Base-by-base conservation (phyloP, 2,797 vertebrate species). In the Apogon hyalosoma region DNA sequence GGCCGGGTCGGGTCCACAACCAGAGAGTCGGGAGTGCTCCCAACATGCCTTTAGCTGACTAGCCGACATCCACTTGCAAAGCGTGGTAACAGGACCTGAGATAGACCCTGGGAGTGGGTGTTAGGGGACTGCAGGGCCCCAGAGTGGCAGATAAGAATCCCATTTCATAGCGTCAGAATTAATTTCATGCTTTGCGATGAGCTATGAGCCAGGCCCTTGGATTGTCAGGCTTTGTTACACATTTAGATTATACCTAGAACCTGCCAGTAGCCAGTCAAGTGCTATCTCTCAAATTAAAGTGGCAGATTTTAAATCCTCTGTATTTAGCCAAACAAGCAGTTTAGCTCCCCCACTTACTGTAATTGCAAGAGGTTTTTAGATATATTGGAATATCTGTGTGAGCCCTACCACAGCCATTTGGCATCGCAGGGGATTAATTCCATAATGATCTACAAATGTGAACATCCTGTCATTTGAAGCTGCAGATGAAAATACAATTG, bases 261-360 rank as follows among this genome's bases (percentile, higher is more conserved):
- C 88, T 88, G 87, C 86, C 87, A 84, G 87, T 75, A 72, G 71
- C 81, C 86, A 87, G 83, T 87, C 83, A 82, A 88, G 82, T 71
- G 76, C 82, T 88, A 76, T 91, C 85, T 81, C 80, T 89, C 79
- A 88, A 89, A 92, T 93, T 88, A 91, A 92, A 92, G 87, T 85
- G 79, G 77, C 84, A 86, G 69, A 88, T 90, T 92, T 53, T 69
- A 90, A 92, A 91, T 93, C 91, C 89, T 80, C 76, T 69, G 83
- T 87, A 80, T 93, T 91, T 87, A 89, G 75, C 89, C 83, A 92
- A 92, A 92, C 87, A 90, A 90, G 86, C 90, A 89, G 80, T 90
- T 91, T 87, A 84, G 69, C 79, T 68, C 78, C 64, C 72, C 75
- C 79, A 92, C 88, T 91, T 91, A 88, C 71, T 77, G 69, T 92